Percentiles rank a stretch among this genome's conserved stretches.
Evolutionary conservation across 2,113 vertebrate species (phyloP).

Genomic region (Oryzias curvinotus): DNA sequence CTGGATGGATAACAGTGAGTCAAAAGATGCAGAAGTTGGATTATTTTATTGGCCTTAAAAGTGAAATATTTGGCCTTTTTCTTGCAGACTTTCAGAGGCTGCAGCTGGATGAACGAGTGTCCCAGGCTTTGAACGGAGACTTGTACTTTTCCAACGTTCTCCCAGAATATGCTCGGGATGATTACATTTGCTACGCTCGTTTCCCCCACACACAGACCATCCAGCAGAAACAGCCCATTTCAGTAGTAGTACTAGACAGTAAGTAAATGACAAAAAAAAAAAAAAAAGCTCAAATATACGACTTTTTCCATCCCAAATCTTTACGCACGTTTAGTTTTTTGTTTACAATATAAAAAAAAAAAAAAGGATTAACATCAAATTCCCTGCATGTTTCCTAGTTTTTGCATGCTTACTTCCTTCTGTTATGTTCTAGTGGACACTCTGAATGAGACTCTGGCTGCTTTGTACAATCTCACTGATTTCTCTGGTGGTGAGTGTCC

Average conservation of each 20-base stretch:
- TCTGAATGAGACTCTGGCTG: constrained; percentile 97
- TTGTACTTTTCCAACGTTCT: constrained; percentile 96
- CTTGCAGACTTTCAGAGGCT: constrained; percentile 88
- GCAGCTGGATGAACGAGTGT: constrained; percentile 87
- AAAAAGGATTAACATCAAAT: not conserved
- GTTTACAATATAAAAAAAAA: not conserved
- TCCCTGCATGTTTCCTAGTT: not conserved
- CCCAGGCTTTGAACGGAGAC: constrained; percentile 94
- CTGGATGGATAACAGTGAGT: constrained; percentile 99
- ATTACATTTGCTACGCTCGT: constrained; percentile 98
- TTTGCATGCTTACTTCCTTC: constrained; percentile 83
- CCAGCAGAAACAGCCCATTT: constrained; percentile 98
- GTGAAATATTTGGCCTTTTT: not conserved
- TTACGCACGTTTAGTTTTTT: not conserved
- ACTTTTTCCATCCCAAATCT: not conserved
- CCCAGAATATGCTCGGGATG: constrained; percentile 86
- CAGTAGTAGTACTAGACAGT: constrained; percentile 90
- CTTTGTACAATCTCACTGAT: constrained; percentile 96
- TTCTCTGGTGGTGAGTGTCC: constrained; percentile 94
- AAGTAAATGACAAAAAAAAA: constrained; percentile 59
- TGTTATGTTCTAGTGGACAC: constrained; percentile 96
- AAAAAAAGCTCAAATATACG: not conserved
- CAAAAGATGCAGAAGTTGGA: too few relatives aligned
- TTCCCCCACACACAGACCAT: constrained; percentile 98
- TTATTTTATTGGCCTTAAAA: too few relatives aligned